These are phyloP conservation scores for Pteropus alecto DNA, from an alignment of 2,113 vertebrate species.

Conservation along the genomic window DNA sequence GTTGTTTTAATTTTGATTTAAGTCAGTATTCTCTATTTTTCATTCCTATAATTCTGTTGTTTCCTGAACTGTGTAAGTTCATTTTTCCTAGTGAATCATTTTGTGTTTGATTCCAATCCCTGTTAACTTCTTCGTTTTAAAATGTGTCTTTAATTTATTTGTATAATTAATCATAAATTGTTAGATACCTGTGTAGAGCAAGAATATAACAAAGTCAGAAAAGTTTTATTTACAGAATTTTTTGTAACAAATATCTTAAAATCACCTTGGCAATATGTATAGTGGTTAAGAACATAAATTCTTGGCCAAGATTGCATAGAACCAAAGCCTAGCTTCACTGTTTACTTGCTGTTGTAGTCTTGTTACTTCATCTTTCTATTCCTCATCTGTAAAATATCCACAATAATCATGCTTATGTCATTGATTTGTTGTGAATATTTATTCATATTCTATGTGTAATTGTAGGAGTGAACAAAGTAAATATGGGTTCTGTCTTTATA, in stretches of 20 bases:
- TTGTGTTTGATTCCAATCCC: neutral
- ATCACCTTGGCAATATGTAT: neutral
- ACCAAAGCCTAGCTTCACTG: neutral
- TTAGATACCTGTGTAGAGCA: neutral
- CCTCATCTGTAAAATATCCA: neutral
- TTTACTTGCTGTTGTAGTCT: neutral
- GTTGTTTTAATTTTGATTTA: neutral
- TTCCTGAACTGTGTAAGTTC: neutral
- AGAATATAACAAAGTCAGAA: neutral
- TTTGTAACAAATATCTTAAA: neutral
- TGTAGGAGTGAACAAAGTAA: neutral
- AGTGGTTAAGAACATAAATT: neutral
- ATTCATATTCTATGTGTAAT: neutral
- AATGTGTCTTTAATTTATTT: neutral
- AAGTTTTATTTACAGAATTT: neutral
- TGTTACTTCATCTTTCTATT: neutral
- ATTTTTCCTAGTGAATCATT: neutral
- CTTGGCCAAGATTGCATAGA: neutral
- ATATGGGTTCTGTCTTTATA: neutral
- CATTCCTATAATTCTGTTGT: neutral
- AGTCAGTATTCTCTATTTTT: neutral
- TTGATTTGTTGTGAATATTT: neutral
- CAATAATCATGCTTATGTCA: neutral
- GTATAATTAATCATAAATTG: neutral
- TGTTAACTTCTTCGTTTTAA: neutral